Conservation (phyloP, 1,140 invertebrate species). For the Cherax quadricarinatus region DNA sequence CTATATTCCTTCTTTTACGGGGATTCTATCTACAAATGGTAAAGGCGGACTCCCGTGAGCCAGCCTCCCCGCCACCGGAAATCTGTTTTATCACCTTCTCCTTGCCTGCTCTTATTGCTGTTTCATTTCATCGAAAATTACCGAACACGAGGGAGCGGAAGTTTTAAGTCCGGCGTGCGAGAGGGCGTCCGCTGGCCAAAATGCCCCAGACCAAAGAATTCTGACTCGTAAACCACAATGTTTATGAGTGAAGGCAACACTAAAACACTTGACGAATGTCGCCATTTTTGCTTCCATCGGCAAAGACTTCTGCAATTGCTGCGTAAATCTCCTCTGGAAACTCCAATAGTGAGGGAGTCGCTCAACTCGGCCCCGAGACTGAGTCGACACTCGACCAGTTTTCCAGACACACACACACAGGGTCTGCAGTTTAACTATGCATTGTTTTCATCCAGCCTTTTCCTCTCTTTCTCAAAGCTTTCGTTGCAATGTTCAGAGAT, state of each 20-base stretch:
- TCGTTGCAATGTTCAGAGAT: no score
- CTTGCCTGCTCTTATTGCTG: conserved; percentile 51
- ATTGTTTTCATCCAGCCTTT: background rate
- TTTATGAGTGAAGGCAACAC: background rate
- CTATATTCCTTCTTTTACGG: conserved; percentile 63
- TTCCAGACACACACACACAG: background rate
- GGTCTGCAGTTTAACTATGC: background rate
- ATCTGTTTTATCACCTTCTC: conserved; percentile 63
- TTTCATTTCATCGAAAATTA: conserved; percentile 68
- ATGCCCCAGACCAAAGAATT: background rate
- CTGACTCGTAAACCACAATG: conserved; percentile 20
- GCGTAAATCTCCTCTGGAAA: conserved; percentile 29
- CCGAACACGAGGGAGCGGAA: conserved; percentile 1
- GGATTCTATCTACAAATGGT: conserved; percentile 62
- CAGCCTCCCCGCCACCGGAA: conserved; percentile 26
- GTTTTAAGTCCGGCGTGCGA: background rate
- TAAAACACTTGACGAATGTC: conserved; percentile 22
- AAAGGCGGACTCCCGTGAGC: conserved; percentile 19
- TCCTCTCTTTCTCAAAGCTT: background rate
- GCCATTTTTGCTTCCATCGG: conserved; percentile 31
- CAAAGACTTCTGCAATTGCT: conserved; percentile 36
- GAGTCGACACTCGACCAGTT: background rate
- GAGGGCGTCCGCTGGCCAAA: background rate
- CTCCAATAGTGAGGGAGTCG: background rate
- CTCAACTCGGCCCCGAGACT: background rate